Evolutionary conservation across 2,888 invertebrate species (phyloP).

Genomic region (Andrena trimmerana): DNA sequence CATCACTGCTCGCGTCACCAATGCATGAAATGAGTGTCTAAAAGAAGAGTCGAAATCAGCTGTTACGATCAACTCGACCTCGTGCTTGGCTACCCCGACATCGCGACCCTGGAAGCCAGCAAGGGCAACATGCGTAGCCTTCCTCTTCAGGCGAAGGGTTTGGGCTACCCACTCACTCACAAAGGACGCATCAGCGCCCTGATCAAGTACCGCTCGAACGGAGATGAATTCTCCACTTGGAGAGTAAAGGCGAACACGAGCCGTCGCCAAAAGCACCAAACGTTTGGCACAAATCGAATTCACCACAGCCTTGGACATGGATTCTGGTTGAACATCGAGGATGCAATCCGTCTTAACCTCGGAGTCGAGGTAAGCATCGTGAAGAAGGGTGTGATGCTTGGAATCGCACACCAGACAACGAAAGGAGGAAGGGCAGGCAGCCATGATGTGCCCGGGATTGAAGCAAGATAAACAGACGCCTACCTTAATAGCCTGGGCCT

Average conservation of each 20-base stretch:
- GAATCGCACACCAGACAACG: too few relatives aligned
- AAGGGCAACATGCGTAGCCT: background rate
- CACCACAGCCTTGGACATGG: fast-evolving
- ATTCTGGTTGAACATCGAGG: background rate
- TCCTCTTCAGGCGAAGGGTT: background rate
- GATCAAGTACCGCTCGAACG: background rate
- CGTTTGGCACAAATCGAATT: background rate
- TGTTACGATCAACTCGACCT: background rate
- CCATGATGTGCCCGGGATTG: too few relatives aligned
- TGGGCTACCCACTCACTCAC: background rate
- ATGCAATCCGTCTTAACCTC: too few relatives aligned
- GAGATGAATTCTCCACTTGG: background rate
- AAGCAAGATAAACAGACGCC: too few relatives aligned
- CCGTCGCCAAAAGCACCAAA: background rate
- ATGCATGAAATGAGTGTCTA: background rate
- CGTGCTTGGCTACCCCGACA: background rate
- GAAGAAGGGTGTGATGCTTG: too few relatives aligned
- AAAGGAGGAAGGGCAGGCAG: too few relatives aligned
- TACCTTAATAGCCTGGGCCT: too few relatives aligned
- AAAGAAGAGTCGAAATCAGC: background rate
- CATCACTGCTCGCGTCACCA: background rate
- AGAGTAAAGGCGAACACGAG: background rate
- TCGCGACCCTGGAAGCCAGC: background rate
- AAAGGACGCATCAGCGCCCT: background rate
- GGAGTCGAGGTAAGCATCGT: too few relatives aligned